Evolutionary conservation across 2,797 vertebrate genomes (phyloP).

Genomic region (Petrocephalus sullivani): DNA sequence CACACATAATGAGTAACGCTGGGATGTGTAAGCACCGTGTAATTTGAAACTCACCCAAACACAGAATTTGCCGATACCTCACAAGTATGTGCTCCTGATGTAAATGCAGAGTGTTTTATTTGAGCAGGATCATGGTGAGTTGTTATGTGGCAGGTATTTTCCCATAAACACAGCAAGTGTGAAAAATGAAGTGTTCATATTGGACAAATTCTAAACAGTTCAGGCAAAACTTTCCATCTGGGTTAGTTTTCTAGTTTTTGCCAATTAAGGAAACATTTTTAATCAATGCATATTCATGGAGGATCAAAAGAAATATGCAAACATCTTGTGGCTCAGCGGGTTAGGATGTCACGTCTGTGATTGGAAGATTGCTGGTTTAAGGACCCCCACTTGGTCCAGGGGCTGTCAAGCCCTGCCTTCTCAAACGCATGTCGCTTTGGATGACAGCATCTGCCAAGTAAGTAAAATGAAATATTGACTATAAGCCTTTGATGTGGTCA

Average conservation of each 20-base stretch:
- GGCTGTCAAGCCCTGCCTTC: not conserved
- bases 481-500: not conserved
- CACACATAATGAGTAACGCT: not conserved
- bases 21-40: not conserved
- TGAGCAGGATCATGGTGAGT: not conserved
- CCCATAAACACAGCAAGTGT: not conserved
- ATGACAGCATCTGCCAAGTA: not conserved
- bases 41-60: not conserved
- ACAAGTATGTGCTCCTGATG: not conserved
- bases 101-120: not conserved
- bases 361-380: not conserved
- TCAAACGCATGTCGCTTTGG: not conserved
- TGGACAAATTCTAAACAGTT: not conserved
- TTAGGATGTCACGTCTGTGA: not conserved
- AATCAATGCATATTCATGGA: not conserved
- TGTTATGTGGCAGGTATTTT: not conserved
- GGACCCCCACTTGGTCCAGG: not conserved
- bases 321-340: not conserved
- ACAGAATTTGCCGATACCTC: no score
- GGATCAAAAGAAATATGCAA: not conserved
- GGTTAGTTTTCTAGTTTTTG: not conserved
- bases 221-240: conserved; percentile 6
- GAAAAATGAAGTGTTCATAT: not conserved
- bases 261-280: not conserved
- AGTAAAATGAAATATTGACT: not conserved